Conservation (phyloP, 1,140 invertebrate genomes). For the Ridgeia piscesae region DNA sequence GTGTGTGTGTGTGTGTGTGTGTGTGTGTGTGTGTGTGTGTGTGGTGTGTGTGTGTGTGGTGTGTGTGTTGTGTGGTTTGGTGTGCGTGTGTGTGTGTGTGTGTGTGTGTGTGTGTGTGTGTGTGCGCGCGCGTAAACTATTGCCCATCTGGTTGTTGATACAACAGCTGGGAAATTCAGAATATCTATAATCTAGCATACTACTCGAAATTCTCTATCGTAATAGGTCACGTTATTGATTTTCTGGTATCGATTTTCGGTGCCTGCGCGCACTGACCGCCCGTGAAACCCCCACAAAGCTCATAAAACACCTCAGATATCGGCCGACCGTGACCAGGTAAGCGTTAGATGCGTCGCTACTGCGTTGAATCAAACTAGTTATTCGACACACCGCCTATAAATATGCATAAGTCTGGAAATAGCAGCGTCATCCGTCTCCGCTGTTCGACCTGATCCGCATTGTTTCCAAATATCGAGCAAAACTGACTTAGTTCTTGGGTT, state of each 20-base stretch:
- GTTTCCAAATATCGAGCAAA: background rate
- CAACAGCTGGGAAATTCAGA: too few relatives aligned
- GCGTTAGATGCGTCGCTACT: background rate
- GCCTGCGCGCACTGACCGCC: background rate
- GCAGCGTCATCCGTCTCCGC: background rate
- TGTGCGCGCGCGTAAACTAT: too few relatives aligned
- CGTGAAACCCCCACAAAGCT: background rate
- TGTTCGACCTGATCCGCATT: background rate
- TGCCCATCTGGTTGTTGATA: too few relatives aligned
- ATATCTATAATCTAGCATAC: too few relatives aligned
- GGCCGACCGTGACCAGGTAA: background rate
- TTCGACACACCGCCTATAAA: background rate
- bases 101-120: too few relatives aligned
- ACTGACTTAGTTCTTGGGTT: background rate
- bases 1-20: too few relatives aligned
- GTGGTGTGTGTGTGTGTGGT: too few relatives aligned
- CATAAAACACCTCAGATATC: background rate
- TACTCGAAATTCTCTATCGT: too few relatives aligned
- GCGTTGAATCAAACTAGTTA: background rate
- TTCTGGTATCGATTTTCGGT: background rate
- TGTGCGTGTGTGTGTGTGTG: too few relatives aligned
- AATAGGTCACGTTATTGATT: background rate
- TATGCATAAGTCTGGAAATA: background rate
- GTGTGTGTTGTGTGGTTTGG: too few relatives aligned
- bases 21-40: too few relatives aligned